phyloP scores from a whole-genome alignment of 2,113 vertebrate genomes.

The crab-eating macaque (Macaca fascicularis) region DNA sequence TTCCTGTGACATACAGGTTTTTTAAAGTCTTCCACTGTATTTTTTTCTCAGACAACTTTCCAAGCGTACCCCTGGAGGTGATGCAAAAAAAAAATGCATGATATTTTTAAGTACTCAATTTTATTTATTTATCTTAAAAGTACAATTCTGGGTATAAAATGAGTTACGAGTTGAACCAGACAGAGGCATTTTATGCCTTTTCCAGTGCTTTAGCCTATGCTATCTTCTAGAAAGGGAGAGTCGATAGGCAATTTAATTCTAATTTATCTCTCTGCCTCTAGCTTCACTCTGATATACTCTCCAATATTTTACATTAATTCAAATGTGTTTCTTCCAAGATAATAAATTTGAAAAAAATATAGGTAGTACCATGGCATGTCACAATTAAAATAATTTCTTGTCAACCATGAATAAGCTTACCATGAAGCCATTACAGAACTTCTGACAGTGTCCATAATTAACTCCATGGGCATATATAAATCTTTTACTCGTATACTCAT shows the following conservation, averaged over 20 bases:
- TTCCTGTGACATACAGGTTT: not conserved
- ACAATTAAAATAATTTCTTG: slow-evolving; percentile 60
- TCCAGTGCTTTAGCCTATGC: not conserved
- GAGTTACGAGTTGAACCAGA: not conserved
- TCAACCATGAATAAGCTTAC: slow-evolving; percentile 14
- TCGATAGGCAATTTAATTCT: slow-evolving; percentile 58
- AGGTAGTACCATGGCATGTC: not conserved
- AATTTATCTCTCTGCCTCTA: slow-evolving; percentile 45
- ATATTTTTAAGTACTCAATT: not conserved
- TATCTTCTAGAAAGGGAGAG: not conserved
- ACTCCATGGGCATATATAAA: not conserved
- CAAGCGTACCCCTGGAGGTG: not conserved
- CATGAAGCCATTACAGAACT: not conserved
- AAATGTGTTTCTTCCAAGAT: slow-evolving; percentile 37
- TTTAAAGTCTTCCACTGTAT: not conserved
- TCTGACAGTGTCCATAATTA: slow-evolving; percentile 6
- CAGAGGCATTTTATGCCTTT: not conserved
- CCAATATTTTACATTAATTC: slow-evolving; percentile 53
- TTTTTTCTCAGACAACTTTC: not conserved
- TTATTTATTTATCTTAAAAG: slow-evolving; percentile 30
- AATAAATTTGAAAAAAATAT: slow-evolving; percentile 41
- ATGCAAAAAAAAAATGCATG: not conserved
- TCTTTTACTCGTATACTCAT: not conserved
- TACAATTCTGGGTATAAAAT: not conserved
- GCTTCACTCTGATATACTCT: slow-evolving; percentile 44